Evolutionary conservation across 1,140 invertebrate species (phyloP).

Genomic region (Drosophila tsacasi): DNA sequence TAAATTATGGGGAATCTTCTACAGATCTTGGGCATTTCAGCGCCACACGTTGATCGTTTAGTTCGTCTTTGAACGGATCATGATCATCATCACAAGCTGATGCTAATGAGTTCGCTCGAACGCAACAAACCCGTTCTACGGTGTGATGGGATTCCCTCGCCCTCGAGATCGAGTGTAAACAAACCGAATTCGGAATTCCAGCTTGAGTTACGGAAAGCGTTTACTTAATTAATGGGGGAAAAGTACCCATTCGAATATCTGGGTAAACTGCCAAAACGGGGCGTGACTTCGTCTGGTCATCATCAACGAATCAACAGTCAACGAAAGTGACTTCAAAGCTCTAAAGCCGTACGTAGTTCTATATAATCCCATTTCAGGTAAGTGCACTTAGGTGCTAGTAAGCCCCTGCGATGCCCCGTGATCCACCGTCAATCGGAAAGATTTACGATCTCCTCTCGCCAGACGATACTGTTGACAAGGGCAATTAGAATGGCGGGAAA

Average conservation of each 20-base stretch:
- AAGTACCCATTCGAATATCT: slow-evolving; percentile 57
- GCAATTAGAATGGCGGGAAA: slow-evolving; percentile 54
- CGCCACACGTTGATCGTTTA: slow-evolving; percentile 29
- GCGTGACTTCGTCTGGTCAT: slow-evolving; percentile 42
- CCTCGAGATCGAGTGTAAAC: slow-evolving; percentile 35
- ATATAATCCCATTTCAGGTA: slow-evolving; percentile 15
- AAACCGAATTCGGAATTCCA: slow-evolving; percentile 49
- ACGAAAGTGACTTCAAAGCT: slow-evolving; percentile 31
- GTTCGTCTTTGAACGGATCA: background rate
- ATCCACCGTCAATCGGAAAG: slow-evolving; percentile 21
- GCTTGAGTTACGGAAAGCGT: slow-evolving; percentile 41
- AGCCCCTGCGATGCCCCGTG: slow-evolving; percentile 5
- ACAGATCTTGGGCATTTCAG: slow-evolving; percentile 20
- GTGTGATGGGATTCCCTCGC: slow-evolving; percentile 58
- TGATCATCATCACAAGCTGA: slow-evolving; percentile 44
- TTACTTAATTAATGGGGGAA: slow-evolving; percentile 76
- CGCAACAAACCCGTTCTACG: slow-evolving; percentile 43
- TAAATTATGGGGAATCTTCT: slow-evolving; percentile 41
- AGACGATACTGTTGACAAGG: slow-evolving; percentile 50
- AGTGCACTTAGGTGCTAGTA: slow-evolving; percentile 37
- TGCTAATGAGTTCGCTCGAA: slow-evolving; percentile 68
- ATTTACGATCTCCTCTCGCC: slow-evolving; percentile 36
- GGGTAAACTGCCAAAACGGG: slow-evolving; percentile 49
- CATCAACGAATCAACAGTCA: slow-evolving; percentile 11
- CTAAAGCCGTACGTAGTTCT: slow-evolving; percentile 16